Evolutionary conservation across 2,797 vertebrate species (phyloP), one percentile per base, ranked within the genome.

Genomic region (Lacerta viridis): DNA sequence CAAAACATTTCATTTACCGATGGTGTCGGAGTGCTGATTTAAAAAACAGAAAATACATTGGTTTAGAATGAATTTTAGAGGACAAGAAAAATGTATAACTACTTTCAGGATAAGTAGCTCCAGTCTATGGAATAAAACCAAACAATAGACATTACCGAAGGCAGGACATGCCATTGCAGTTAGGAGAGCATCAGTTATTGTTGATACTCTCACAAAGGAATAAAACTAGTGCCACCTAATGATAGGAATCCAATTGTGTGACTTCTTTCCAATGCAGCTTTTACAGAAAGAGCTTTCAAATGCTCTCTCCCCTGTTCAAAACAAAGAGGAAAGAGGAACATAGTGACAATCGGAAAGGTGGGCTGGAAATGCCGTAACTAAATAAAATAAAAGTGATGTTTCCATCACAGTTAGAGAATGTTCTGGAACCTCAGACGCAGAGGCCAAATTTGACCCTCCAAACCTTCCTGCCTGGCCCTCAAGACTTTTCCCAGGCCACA

Each of bases 121-220:
- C 77, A 39, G 2, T 11, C 29, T 36, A 4, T 69, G 5, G 50
- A 27, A 72, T 87, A 61, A 7, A 11, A 64, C 76, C 50, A 71
- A 55, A 69, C n/a, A 77, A 36, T 27, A 17, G 61, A 71, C n/a
- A n/a, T n/a, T 50, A 80, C 50, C 64, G 89, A 1, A 20, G 17
- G 29, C 71, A 41, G 23, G 17, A 86, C 39, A 4, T 68, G 29
- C 20, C 2, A 5, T 2, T 80, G 8, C 11, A 33, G 2, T 77
- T 1, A 1, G 87, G 36, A n/a, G 50, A 55, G 50, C 50, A 55
- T 55, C 50, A 55, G 74, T 59, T 82, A 15, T 20, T 5, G n/a
- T 13, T 27, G 6, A 66, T 0, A 0, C 0, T 15, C 1, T 66
- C 33, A 41, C 69, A 66, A 18, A 80, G 33, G 20, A 68, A 61